Evolutionary conservation across 2,888 invertebrate genomes (phyloP), one percentile per base, ranked within the genome.

Genomic region (Lapara coniferarum): DNA sequence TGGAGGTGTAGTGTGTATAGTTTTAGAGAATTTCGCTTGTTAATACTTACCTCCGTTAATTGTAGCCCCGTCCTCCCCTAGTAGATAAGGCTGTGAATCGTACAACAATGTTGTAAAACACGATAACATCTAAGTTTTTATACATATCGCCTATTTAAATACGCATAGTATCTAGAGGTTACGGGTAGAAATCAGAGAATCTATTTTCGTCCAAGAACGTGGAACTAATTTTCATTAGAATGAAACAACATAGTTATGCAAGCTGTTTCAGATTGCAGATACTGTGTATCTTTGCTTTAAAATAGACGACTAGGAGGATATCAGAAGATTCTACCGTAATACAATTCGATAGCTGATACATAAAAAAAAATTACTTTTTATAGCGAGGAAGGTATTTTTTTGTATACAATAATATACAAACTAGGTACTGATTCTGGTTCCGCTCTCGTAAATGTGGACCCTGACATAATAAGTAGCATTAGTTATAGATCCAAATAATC

Each of bases 141-240:
- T 7, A 19, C 12, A 19, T 49, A 37, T 5, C 37, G 37, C 37
- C 37, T 37, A 37, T 49, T 14, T 55, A 55, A 14, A 8, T 37
- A 14, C 16, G 2, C 49, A 5, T 63, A 49, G 59, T 58, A 44
- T 56, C 10, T 56, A 12, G 10, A 49, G 63, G 49, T 63, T 49
- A 63, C 63, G 49, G 46, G 19, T 19, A 63, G 49, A 63, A 63
- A 49, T 63, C 63, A 63, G 25, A 10, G 10, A 46, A 13, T 63
- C 63, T 63, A 63, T 63, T 63, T 63, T 19, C 63, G 19, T 63
- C 19, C 19, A 19, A 49, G 19, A 63, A 19, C 12, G 46, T 37
- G 67, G 10, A 25, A 25, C 25, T 14, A 30, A 67, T 57, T 67
- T 67, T 57, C 56, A 67, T 57, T 49, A 67, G 55, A 57, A 67